Evolutionary conservation across 2,888 invertebrate genomes (phyloP).

Genomic region (Heliconius hortense): DNA sequence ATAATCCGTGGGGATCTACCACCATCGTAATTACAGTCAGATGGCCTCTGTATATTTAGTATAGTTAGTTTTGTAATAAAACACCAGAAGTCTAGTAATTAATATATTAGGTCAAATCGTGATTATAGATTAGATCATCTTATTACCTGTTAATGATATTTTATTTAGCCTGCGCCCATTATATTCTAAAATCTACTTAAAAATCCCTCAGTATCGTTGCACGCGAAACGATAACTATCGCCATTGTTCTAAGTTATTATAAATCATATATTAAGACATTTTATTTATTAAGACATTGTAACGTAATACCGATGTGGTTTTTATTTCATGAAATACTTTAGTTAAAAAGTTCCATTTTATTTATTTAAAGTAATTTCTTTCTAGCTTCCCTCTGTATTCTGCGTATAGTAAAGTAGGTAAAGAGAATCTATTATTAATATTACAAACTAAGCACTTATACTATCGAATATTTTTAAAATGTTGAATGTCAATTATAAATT

Average conservation of each 20-base stretch:
- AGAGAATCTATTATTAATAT: neutral
- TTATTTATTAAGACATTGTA: constrained; percentile 33
- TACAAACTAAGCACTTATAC: no score
- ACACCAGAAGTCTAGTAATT: neutral
- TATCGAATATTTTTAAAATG: neutral
- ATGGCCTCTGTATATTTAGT: neutral
- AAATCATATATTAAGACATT: constrained; percentile 29
- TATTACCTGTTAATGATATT: constrained; percentile 8
- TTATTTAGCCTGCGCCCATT: constrained; percentile 26
- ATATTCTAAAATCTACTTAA: constrained; percentile 26
- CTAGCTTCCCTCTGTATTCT: no score
- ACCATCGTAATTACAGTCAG: neutral
- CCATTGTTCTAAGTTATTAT: constrained; percentile 33
- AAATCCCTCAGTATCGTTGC: constrained; percentile 10
- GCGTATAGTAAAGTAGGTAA: no score
- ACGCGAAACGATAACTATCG: constrained; percentile 26
- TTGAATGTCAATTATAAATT: no score
- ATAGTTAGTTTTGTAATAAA: neutral
- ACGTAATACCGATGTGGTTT: neutral
- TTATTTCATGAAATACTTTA: neutral
- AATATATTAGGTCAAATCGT: constrained; percentile 12
- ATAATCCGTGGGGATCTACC: neutral
- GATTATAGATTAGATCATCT: constrained; percentile 4
- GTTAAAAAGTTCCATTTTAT: no score
- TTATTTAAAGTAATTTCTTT: no score